phyloP scores from a whole-genome alignment of 2,888 invertebrate species.

The Ametastegia equiseti region DNA sequence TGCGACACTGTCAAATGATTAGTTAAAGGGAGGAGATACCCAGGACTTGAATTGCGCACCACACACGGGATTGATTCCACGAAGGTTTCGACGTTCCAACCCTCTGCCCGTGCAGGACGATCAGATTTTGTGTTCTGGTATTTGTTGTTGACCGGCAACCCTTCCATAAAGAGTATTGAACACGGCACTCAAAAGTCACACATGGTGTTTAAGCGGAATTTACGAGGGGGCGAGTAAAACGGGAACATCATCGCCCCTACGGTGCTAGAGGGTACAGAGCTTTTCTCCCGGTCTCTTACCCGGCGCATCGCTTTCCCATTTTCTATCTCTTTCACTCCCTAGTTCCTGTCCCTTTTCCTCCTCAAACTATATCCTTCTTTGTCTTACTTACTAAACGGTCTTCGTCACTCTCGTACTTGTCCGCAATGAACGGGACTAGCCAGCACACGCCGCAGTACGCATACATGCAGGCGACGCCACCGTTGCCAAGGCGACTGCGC shows the following conservation, averaged over 20 bases:
- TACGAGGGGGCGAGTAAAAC: slow-evolving; percentile 15
- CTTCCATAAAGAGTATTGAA: neutral
- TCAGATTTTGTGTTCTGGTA: slow-evolving; percentile 10
- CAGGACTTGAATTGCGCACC: slow-evolving; percentile 57
- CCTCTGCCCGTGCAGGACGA: neutral
- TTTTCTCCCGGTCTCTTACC: slow-evolving; percentile 61
- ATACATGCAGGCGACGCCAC: slow-evolving; percentile 71
- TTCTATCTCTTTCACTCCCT: slow-evolving; percentile 48
- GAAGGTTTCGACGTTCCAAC: slow-evolving; percentile 52
- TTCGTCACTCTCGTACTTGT: slow-evolving; percentile 45
- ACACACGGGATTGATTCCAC: slow-evolving; percentile 52
- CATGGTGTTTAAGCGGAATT: slow-evolving; percentile 37
- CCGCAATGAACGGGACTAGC: slow-evolving; percentile 27
- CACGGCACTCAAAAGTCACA: neutral
- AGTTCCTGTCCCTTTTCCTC: slow-evolving; percentile 45
- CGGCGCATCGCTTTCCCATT: slow-evolving; percentile 49
- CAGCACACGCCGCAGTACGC: slow-evolving; percentile 55
- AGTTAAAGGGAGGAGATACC: neutral
- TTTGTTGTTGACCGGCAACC: neutral
- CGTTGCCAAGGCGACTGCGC: slow-evolving; percentile 73
- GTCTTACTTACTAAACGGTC: slow-evolving; percentile 42
- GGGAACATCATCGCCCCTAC: slow-evolving; percentile 62
- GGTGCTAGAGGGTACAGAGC: slow-evolving; percentile 68
- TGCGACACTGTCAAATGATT: neutral
- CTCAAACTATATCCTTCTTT: slow-evolving; percentile 36